Percentiles rank a stretch among this genome's conserved stretches.
These are phyloP conservation scores for Gnathonemus longibarbis DNA, from an alignment of 2,113 vertebrate species.

Conservation along the genomic window DNA sequence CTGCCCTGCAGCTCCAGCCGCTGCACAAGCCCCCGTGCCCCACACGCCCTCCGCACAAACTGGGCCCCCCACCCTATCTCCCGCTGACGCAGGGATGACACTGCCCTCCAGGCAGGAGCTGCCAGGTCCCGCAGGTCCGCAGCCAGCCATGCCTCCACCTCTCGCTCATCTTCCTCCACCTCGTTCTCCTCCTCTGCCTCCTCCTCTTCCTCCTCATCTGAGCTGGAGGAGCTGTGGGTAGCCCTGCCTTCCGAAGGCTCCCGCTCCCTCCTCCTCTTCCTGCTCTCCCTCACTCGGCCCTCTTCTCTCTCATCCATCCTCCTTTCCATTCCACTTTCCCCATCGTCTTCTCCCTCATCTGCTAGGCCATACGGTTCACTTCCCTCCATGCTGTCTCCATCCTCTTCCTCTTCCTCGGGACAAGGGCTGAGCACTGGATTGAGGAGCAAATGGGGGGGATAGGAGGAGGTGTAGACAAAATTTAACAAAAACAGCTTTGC, in stretches of 20 bases:
- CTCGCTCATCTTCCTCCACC: constrained; percentile 66
- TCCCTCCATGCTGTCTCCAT: constrained; percentile 91
- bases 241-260: constrained; percentile 50
- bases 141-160: constrained; percentile 82
- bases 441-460: neutral
- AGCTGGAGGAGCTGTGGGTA: constrained; percentile 62
- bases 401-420: constrained; percentile 57
- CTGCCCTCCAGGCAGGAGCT: constrained; percentile 68
- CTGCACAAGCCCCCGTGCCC: constrained; percentile 81
- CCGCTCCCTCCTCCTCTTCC: constrained; percentile 47
- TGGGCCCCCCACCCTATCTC: constrained; percentile 71
- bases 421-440: neutral
- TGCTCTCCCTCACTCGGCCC: constrained; percentile 41
- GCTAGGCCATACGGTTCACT: constrained; percentile 78
- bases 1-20: constrained; percentile 80
- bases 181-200: constrained; percentile 49
- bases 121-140: constrained; percentile 74
- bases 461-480: neutral
- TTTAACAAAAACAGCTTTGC: neutral
- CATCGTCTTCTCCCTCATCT: constrained; percentile 57
- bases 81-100: constrained; percentile 72
- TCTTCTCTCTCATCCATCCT: constrained; percentile 15
- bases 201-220: constrained; percentile 47
- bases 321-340: constrained; percentile 39
- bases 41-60: constrained; percentile 80